phyloP scores from a whole-genome alignment of 2,797 vertebrate species.

The Gallirallus australis region DNA sequence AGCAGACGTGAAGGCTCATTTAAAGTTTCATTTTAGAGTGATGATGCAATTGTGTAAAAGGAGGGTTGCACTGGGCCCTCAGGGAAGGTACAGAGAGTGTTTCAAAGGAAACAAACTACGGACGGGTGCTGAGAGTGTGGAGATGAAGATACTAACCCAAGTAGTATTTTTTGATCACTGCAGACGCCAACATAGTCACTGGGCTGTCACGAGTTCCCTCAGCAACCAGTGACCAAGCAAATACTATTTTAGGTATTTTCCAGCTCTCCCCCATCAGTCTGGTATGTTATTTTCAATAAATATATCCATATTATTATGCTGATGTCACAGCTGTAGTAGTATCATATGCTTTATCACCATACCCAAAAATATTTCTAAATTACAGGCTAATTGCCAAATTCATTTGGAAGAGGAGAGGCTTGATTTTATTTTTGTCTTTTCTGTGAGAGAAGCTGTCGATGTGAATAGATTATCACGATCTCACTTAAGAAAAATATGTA shows the following conservation, averaged over 20 bases:
- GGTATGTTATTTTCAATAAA: background rate
- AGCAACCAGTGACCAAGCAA: background rate
- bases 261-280: background rate
- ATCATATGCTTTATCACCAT: background rate
- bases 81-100: background rate
- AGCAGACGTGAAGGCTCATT: background rate
- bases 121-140: background rate
- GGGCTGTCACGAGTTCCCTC: background rate
- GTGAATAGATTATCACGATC: conserved; percentile 18
- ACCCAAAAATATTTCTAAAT: conserved; percentile 7
- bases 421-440: conserved; percentile 33
- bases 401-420: conserved; percentile 11
- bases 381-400: conserved; percentile 16
- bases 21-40: background rate
- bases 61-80: background rate
- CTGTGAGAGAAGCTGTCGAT: background rate
- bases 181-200: background rate
- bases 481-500: background rate
- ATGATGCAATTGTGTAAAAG: background rate
- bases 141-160: background rate
- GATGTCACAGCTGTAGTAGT: conserved; percentile 6
- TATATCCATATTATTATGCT: background rate
- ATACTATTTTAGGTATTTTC: background rate
- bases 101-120: background rate
- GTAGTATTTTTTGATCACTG: background rate